Evolutionary conservation across 1,140 invertebrate species (phyloP).

Genomic region (Sycophila sp.): DNA sequence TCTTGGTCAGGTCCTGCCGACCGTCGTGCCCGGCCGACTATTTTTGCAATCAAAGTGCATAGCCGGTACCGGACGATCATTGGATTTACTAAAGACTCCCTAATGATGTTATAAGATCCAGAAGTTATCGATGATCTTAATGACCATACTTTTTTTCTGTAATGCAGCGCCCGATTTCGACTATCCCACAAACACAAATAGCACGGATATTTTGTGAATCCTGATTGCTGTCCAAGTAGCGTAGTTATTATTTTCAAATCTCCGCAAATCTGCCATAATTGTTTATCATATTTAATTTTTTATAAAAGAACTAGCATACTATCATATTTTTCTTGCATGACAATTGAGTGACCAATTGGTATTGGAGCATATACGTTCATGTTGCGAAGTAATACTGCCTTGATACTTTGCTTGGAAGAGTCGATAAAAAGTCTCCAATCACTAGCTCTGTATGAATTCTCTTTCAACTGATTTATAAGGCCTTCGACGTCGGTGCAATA

Average conservation of each 20-base stretch:
- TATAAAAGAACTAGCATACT: background rate
- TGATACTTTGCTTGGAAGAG: slow-evolving; percentile 42
- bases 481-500: slow-evolving; percentile 52
- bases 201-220: background rate
- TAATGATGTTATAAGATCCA: too few relatives aligned
- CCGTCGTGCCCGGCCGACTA: too few relatives aligned
- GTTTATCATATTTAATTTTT: background rate
- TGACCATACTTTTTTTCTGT: slow-evolving; percentile 22
- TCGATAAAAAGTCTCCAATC: slow-evolving; percentile 50
- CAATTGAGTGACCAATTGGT: background rate
- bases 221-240: background rate
- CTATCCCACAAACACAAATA: background rate
- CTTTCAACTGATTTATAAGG: slow-evolving; percentile 45
- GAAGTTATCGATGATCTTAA: too few relatives aligned
- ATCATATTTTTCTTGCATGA: background rate
- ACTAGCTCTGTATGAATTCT: slow-evolving; percentile 27
- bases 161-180: background rate
- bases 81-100: too few relatives aligned
- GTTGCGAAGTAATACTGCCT: slow-evolving; percentile 41
- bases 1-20: too few relatives aligned
- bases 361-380: background rate
- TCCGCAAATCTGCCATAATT: background rate
- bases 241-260: background rate
- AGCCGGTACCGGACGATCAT: too few relatives aligned
- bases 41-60: too few relatives aligned